Percentiles rank a stretch among this genome's conserved stretches.
Evolutionary conservation across 2,113 vertebrate genomes (phyloP).

Genomic region (Clarias macrocephalus): DNA sequence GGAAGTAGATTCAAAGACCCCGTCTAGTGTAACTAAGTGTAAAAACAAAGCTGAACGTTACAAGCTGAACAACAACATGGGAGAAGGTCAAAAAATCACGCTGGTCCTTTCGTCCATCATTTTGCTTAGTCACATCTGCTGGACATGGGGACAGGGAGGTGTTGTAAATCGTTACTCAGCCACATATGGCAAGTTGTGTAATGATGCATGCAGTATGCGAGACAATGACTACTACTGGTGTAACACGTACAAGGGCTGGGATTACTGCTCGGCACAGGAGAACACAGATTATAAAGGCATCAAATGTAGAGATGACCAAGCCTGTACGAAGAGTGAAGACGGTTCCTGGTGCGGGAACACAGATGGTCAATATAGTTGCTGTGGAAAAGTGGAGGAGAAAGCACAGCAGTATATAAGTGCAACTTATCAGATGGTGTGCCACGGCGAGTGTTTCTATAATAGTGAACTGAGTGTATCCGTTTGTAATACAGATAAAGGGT

Average conservation of each 20-base stretch:
- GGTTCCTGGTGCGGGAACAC: conserved; percentile 9
- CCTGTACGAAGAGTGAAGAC: not conserved
- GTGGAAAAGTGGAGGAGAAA: not conserved
- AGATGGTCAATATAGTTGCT: not conserved
- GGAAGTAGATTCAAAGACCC: too few species aligned
- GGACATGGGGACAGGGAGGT: not conserved
- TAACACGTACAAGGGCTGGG: not conserved
- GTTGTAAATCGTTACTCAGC: not conserved
- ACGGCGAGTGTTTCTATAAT: not conserved
- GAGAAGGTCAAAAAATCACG: not conserved
- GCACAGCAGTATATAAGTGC: not conserved
- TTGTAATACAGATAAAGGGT: not conserved
- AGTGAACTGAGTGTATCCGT: not conserved
- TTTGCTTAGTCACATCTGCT: not conserved
- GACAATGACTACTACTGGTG: not conserved
- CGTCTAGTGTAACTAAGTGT: too few species aligned
- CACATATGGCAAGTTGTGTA: not conserved
- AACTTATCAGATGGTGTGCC: not conserved
- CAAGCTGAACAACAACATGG: not conserved
- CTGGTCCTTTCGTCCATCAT: not conserved
- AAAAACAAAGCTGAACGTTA: too few species aligned
- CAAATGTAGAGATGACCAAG: not conserved
- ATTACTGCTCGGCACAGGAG: not conserved
- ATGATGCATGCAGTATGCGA: not conserved
- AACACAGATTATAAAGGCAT: not conserved